Evolutionary conservation across 1,140 invertebrate genomes (phyloP), one percentile per base, ranked within the genome.

Genomic region (Idris sp.): DNA sequence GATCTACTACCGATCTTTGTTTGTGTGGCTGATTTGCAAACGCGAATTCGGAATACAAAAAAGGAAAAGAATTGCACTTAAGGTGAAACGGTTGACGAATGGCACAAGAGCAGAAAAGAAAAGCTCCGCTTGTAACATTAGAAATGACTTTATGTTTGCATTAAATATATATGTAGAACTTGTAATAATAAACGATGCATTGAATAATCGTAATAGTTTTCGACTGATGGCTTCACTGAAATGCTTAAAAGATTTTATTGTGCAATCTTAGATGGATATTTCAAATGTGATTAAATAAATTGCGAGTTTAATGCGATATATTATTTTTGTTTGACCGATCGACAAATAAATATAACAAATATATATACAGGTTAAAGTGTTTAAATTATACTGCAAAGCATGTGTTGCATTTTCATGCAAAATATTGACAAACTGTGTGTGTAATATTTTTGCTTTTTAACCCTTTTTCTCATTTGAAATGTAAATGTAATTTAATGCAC

Each of bases 61-160:
- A 65, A 19, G 62, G 14, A 26, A 22, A 30, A 28, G 51, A 67
- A 49, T 18, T 35, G 44, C 26, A 36, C 30, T 19, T 13, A n/a
- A 30, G 26, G 54, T 53, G 65, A 69, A 69, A 69, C 46, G 38
- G 46, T 69, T 59, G 65, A 69, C 30, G 31, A 69, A 69, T 59
- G 36, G 16, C 22, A 6, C 25, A 5, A 33, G 15, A 33, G 46
- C 11, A 31, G 35, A 65, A 46, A 22, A 30, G 48, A 58, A 43
- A 16, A 38, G 6, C 33, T 7, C 5, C 10, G 31, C 8, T 11
- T 11, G n/a, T 9, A 28, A 18, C 54, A 51, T 59, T 69, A 69
- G 65, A 53, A 68, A 59, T 13, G 46, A n/a, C n/a, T n/a, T 46
- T 35, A 44, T 25, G 51, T 44, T 44, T 69, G 43, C 53, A 69